phyloP scores from a whole-genome alignment of 2,797 vertebrate genomes.

The Cyclopterus lumpus region DNA sequence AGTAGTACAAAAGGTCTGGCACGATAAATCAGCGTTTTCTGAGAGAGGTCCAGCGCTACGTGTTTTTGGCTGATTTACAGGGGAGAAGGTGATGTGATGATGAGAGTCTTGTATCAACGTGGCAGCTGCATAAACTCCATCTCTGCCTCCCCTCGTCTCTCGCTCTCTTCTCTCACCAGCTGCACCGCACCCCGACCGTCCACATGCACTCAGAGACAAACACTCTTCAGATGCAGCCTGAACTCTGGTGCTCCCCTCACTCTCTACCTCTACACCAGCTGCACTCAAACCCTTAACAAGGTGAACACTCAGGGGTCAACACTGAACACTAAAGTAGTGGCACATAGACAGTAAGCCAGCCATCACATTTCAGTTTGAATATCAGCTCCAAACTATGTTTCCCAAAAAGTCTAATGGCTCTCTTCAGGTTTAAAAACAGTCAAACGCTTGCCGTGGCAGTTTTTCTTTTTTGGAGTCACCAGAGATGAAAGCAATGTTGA shows the following conservation, averaged over 20 bases:
- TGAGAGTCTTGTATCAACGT: conserved; percentile 67
- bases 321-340: conserved; percentile 57
- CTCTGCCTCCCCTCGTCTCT: conserved; percentile 64
- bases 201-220: conserved; percentile 78
- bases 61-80: conserved; percentile 57
- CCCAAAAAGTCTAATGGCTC: conserved; percentile 44
- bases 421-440: conserved; percentile 27
- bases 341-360: conserved; percentile 45
- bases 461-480: neutral
- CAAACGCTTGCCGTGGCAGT: conserved; percentile 19
- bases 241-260: conserved; percentile 75
- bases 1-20: conserved; percentile 31
- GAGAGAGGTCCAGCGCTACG: conserved; percentile 36
- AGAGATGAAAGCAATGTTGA: conserved; percentile 31
- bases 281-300: conserved; percentile 83
- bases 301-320: conserved; percentile 78
- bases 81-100: conserved; percentile 70
- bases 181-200: conserved; percentile 74
- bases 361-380: conserved; percentile 59
- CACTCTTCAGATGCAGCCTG: conserved; percentile 81
- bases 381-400: conserved; percentile 50
- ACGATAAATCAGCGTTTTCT: conserved; percentile 26
- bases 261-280: conserved; percentile 79
- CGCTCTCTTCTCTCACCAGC: conserved; percentile 73
- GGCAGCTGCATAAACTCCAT: conserved; percentile 82